A percentile compares a stretch with the other conserved stretches of the same genome.
These are phyloP conservation scores for Puma concolor DNA, from an alignment of 2,113 vertebrate species.

Conservation along the genomic window DNA sequence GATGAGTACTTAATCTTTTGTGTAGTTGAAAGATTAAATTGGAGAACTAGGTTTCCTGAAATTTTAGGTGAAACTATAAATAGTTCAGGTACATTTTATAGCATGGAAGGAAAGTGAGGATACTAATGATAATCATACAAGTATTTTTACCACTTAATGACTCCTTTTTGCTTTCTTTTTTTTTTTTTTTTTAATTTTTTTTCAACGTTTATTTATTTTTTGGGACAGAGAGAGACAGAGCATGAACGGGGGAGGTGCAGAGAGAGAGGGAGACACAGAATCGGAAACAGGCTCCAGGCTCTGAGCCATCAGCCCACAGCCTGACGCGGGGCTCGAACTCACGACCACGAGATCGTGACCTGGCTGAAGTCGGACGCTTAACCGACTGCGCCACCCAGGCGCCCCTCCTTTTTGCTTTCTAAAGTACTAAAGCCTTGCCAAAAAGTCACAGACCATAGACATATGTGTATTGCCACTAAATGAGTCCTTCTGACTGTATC, in stretches of 20 bases:
- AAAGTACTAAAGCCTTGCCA: background rate
- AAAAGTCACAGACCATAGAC: background rate
- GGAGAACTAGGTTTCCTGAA: background rate
- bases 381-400: no score
- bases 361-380: no score
- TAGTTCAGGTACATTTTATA: background rate
- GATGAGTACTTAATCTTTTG: background rate
- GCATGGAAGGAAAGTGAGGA: background rate
- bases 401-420: background rate
- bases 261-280: no score
- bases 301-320: no score
- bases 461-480: no score
- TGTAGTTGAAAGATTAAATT: background rate
- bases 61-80: background rate
- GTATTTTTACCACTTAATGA: background rate
- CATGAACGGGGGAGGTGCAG: no score
- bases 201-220: no score
- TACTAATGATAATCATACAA: background rate
- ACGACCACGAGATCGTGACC: no score
- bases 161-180: background rate
- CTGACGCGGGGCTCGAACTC: no score
- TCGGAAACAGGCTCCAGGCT: no score
- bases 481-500: background rate
- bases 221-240: no score
- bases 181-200: no score